These are phyloP conservation scores for Leuciscus idus DNA, from an alignment of 2,113 vertebrate genomes.

Conservation along the genomic window DNA sequence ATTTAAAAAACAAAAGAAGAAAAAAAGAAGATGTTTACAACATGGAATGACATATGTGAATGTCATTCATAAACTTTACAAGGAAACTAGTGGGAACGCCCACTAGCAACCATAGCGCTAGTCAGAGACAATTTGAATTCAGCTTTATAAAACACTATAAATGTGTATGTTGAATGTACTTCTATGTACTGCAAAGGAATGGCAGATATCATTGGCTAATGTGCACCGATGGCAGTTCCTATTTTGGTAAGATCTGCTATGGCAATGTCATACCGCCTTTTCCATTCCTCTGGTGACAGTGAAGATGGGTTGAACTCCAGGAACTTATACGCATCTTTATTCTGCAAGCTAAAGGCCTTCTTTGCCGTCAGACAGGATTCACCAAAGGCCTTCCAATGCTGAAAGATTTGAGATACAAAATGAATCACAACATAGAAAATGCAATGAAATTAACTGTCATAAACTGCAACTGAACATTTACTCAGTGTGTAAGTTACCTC, in stretches of 20 bases:
- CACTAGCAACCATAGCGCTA: too few relatives aligned
- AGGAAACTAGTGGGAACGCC: too few relatives aligned
- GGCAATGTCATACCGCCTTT: constrained; percentile 17
- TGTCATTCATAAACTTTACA: too few relatives aligned
- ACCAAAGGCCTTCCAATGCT: constrained; percentile 22
- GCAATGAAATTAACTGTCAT: neutral
- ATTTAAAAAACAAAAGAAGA: too few relatives aligned
- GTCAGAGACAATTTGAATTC: too few relatives aligned
- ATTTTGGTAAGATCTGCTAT: neutral
- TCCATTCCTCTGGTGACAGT: neutral
- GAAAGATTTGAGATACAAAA: neutral
- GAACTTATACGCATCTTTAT: constrained; percentile 41
- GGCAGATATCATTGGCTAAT: too few relatives aligned
- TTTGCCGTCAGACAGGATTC: neutral
- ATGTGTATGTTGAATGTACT: too few relatives aligned
- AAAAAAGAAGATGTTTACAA: too few relatives aligned
- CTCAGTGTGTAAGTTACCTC: neutral
- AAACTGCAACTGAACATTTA: neutral
- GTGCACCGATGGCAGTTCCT: too few relatives aligned
- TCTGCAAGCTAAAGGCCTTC: neutral
- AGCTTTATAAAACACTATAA: too few relatives aligned
- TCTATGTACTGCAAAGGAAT: too few relatives aligned
- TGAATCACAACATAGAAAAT: neutral
- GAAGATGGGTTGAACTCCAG: constrained; percentile 5
- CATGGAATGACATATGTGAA: too few relatives aligned